Base-by-base conservation (phyloP, 2,797 vertebrate species). In the Diceros bicornis region DNA sequence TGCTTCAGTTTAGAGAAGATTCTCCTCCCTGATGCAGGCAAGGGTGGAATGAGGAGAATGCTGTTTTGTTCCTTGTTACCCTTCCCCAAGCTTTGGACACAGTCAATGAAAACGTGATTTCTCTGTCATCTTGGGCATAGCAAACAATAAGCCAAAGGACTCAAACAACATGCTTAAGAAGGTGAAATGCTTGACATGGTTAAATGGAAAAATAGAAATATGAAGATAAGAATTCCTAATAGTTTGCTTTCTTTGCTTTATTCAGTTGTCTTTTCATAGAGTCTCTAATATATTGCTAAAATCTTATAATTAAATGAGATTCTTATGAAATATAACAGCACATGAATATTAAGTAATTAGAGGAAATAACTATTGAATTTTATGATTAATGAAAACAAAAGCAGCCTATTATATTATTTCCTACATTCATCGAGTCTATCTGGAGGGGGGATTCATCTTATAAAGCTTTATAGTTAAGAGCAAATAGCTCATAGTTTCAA, bases 351-450 rank as follows among this genome's bases (percentile, higher is more conserved):
- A 89, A 50, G 21, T 37, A 66, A 62, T 57, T 71, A 83, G 1
- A 86, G 59, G 7, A 92, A 89, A 94, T 64, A 83, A 61, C 18
- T 57, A 59, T 61, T 62, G 12, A 68, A 81, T 71, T 64, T 92
- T 81, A 62, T 57, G 25, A 92, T 87, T 79, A 86, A 87, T 79
- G 27, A 88, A 94, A 85, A 82, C 37, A 92, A 94, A 94, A 34
- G 21, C 2, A 55, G 14, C 0, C 16, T 85, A 74, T 82, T 55
- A 44, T 71, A 83, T 92, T 85, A 34, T 92, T 91, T 71, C 17
- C 32, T 71, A 6, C 89, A 81, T 62, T 44, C 27, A 66, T n/a
- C 69, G 20, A 44, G 4, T 92, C 13, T 82, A 10, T 47, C n/a
- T 66, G 11, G 3, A 74, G 34, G 55, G 21, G 2, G 0, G 23